phyloP scores from a whole-genome alignment of 2,888 invertebrate species.

The Spisula subtruncata region DNA sequence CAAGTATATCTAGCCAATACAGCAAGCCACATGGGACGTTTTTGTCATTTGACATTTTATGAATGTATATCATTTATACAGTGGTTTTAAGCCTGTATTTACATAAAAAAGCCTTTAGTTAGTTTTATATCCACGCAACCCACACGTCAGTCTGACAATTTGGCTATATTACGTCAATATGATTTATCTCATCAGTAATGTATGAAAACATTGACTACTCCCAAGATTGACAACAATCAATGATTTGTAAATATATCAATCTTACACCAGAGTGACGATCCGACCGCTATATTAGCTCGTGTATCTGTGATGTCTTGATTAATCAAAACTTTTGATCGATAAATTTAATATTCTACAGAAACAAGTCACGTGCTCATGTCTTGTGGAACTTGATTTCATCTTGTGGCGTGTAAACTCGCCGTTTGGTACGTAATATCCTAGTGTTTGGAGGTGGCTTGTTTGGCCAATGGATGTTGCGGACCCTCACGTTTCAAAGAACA shows the following conservation, averaged over 20 bases:
- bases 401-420: no score
- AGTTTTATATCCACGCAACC: not conserved
- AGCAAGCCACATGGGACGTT: not conserved
- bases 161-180: not conserved
- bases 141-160: not conserved
- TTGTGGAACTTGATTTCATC: no score
- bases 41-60: conserved; percentile 13
- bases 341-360: no score
- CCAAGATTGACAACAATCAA: conserved; percentile 26
- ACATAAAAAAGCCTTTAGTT: not conserved
- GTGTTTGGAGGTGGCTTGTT: no score
- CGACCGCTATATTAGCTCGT: no score
- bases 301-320: no score
- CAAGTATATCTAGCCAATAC: no score
- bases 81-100: not conserved
- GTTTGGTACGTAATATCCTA: no score
- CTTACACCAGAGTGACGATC: not conserved
- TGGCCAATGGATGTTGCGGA: no score
- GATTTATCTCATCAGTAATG: not conserved
- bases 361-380: no score
- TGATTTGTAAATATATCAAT: conserved; percentile 26
- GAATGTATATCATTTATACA: not conserved
- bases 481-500: no score
- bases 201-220: conserved; percentile 8
- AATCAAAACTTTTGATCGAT: no score